Percentiles rank a stretch among this genome's conserved stretches.
phyloP scores from a whole-genome alignment of 2,888 invertebrate species.

The Neria commutata region DNA sequence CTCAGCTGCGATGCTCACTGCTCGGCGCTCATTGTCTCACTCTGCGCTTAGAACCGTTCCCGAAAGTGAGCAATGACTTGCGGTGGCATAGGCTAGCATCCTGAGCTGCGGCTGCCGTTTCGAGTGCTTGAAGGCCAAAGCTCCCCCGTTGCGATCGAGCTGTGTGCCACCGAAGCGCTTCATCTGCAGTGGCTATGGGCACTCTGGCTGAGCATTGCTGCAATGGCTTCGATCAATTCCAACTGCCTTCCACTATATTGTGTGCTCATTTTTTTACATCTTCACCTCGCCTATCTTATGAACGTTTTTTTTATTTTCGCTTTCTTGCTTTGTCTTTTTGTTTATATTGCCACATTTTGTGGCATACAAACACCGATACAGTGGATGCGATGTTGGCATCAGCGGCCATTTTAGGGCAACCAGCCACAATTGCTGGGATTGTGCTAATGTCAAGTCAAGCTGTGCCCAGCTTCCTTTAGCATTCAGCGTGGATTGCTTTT shows the following conservation, averaged over 20 bases:
- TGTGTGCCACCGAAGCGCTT: not conserved
- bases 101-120: slow-evolving; percentile 1
- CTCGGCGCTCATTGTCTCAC: no score
- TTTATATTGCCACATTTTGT: no score
- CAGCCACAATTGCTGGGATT: slow-evolving; percentile 50
- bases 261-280: slow-evolving; percentile 27
- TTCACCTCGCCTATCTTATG: no score
- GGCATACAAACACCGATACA: not conserved
- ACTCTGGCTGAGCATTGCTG: slow-evolving; percentile 19
- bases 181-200: slow-evolving; percentile 14
- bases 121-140: slow-evolving; percentile 12
- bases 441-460: slow-evolving; percentile 60
- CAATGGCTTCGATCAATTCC: slow-evolving; percentile 1
- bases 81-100: not conserved
- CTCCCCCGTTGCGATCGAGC: slow-evolving; percentile 26
- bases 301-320: slow-evolving; percentile 28
- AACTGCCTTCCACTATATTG: slow-evolving; percentile 10
- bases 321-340: slow-evolving; percentile 16
- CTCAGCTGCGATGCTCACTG: no score
- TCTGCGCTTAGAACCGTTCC: not conserved
- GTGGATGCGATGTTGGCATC: not conserved
- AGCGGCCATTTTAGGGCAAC: slow-evolving; percentile 56
- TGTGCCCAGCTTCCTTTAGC: slow-evolving; percentile 42
- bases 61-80: not conserved
- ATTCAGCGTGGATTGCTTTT: not conserved